Percentiles rank a stretch among this genome's conserved stretches.
phyloP scores from a whole-genome alignment of 1,140 invertebrate species.

The Heterodera carotae region DNA sequence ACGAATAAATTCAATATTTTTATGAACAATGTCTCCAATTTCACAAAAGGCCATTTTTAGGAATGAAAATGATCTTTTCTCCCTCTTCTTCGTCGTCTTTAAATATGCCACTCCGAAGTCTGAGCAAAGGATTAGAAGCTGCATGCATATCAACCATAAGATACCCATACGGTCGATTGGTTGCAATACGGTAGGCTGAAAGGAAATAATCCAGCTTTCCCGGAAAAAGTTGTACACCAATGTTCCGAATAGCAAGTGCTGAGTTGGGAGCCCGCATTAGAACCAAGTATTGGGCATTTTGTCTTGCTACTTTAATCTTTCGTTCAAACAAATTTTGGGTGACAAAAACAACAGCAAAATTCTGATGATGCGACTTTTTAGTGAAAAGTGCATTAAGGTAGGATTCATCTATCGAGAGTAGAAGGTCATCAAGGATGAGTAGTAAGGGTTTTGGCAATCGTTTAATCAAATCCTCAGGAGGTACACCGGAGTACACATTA shows the following conservation, averaged over 20 bases:
- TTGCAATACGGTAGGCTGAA: constrained; percentile 23
- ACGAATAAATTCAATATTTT: constrained; percentile 17
- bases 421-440: constrained; percentile 26
- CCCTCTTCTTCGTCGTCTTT: constrained; percentile 30
- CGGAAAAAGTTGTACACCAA: constrained; percentile 34
- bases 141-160: constrained; percentile 35
- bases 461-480: constrained; percentile 6
- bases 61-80: constrained; percentile 36
- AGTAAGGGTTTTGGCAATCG: constrained; percentile 13
- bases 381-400: constrained; percentile 30
- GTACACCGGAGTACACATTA: constrained; percentile 14
- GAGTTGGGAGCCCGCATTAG: constrained; percentile 31
- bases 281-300: constrained; percentile 38
- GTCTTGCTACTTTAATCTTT: constrained; percentile 28
- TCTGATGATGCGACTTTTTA: constrained; percentile 31
- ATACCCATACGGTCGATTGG: constrained; percentile 23
- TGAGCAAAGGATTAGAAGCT: background rate
- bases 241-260: constrained; percentile 27
- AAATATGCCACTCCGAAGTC: constrained; percentile 29
- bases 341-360: constrained; percentile 32
- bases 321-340: constrained; percentile 37
- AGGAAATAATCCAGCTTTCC: constrained; percentile 36
- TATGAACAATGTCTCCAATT: constrained; percentile 9
- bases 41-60: constrained; percentile 33
- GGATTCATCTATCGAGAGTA: constrained; percentile 11